phyloP scores from a whole-genome alignment of 1,140 invertebrate genomes.

The Dendrolimus punctatus region DNA sequence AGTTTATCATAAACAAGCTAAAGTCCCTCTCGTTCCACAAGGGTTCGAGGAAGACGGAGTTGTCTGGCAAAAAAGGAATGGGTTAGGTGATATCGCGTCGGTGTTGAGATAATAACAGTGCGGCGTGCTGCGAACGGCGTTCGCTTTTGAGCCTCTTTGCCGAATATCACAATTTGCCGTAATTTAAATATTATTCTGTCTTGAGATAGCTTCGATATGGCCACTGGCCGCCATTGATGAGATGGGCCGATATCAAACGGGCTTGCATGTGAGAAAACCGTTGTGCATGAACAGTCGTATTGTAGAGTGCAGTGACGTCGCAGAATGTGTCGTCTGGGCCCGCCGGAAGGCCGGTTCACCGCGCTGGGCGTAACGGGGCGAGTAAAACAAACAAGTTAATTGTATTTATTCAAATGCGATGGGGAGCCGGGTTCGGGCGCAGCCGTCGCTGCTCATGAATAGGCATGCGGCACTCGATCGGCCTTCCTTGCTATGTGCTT shows the following conservation, averaged over 20 bases:
- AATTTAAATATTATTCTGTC: constrained; percentile 38
- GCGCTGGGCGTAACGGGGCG: constrained; percentile 39
- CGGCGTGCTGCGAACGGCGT: constrained; percentile 26
- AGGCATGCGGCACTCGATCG: constrained; percentile 38
- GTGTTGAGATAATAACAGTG: constrained; percentile 70
- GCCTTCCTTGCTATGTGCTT: constrained; percentile 43
- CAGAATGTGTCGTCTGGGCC: not conserved
- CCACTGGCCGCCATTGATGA: constrained; percentile 7
- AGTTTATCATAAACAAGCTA: constrained; percentile 50
- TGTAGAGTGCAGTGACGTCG: not conserved
- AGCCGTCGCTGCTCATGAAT: constrained; percentile 60
- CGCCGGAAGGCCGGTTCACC: constrained; percentile 31
- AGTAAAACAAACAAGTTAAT: constrained; percentile 70
- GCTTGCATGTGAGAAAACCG: not conserved
- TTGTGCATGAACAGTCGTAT: not conserved
- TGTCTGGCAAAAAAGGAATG: constrained; percentile 63
- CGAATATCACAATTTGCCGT: constrained; percentile 47
- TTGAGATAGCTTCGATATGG: constrained; percentile 30
- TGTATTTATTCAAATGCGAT: constrained; percentile 67
- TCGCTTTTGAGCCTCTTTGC: constrained; percentile 44
- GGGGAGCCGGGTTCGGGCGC: constrained; percentile 22
- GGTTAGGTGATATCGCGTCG: constrained; percentile 49
- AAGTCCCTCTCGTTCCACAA: constrained; percentile 35
- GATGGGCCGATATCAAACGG: not conserved
- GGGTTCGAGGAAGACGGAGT: constrained; percentile 45